These are phyloP conservation scores for Actenoides hombroni DNA, from an alignment of 2,113 vertebrate species.

Conservation along the genomic window DNA sequence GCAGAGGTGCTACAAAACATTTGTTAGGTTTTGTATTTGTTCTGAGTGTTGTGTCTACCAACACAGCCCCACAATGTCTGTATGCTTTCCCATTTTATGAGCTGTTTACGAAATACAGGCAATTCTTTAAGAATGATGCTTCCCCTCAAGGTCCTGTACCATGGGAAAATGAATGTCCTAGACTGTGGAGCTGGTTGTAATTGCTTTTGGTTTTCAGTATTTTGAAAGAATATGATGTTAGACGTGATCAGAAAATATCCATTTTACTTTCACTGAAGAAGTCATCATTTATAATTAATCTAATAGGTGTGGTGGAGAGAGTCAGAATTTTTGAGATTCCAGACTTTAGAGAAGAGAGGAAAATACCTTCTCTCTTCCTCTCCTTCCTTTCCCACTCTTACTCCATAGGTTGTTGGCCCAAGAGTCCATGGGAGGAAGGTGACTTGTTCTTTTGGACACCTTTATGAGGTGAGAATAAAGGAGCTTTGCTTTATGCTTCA, in stretches of 20 bases:
- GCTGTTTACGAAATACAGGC: background rate
- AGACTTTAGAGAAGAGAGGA: background rate
- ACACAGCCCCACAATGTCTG: background rate
- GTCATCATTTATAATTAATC: background rate
- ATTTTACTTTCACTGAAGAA: background rate
- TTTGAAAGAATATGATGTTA: background rate
- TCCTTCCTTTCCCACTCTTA: background rate
- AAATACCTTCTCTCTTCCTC: background rate
- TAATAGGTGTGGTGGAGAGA: background rate
- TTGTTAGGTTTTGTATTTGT: background rate
- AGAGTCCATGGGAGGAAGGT: background rate
- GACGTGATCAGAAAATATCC: background rate
- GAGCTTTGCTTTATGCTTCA: background rate
- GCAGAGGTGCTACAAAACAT: background rate
- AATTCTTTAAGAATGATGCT: background rate
- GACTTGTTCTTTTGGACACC: background rate
- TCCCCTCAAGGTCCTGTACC: background rate
- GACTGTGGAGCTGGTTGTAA: background rate
- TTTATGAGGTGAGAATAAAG: background rate
- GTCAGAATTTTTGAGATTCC: background rate
- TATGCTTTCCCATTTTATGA: background rate
- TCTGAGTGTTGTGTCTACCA: background rate
- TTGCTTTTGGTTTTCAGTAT: background rate
- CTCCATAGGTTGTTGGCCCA: background rate
- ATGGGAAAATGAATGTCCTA: background rate